Evolutionary conservation across 1,140 invertebrate genomes (phyloP).

Genomic region (Andrena cerasifolii): DNA sequence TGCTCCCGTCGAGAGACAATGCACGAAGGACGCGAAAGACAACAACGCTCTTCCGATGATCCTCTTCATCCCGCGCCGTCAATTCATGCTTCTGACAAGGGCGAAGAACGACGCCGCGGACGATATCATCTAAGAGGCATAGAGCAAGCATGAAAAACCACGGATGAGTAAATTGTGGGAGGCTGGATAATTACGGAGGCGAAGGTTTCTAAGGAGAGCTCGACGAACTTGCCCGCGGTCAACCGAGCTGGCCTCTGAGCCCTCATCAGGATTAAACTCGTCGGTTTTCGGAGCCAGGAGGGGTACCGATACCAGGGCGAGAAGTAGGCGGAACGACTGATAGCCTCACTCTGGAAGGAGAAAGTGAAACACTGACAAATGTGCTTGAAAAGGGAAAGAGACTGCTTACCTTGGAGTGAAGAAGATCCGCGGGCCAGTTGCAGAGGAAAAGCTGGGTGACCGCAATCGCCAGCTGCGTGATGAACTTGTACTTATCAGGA

Average conservation of each 20-base stretch:
- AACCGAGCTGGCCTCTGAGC: constrained; percentile 49
- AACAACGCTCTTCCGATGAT: no score
- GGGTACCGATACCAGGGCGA: constrained; percentile 41
- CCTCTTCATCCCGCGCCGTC: background rate
- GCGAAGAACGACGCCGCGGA: constrained; percentile 56
- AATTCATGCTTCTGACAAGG: constrained; percentile 53
- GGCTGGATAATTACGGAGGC: constrained; percentile 59
- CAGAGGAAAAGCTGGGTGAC: constrained; percentile 59
- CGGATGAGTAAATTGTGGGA: background rate
- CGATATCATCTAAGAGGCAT: constrained; percentile 58
- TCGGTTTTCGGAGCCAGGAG: background rate
- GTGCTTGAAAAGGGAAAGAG: no score
- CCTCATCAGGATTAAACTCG: constrained; percentile 48
- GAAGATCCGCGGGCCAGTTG: constrained; percentile 62
- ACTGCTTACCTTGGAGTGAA: constrained; percentile 48
- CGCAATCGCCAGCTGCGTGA: constrained; percentile 45
- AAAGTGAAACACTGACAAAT: background rate
- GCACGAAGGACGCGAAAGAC: no score
- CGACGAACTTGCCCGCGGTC: constrained; percentile 53
- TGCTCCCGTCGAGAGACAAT: no score
- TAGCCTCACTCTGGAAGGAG: constrained; percentile 35
- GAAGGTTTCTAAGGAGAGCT: constrained; percentile 58
- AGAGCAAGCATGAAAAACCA: no score
- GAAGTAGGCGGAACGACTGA: constrained; percentile 12
- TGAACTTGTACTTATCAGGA: constrained; percentile 50